phyloP scores from a whole-genome alignment of 2,888 invertebrate genomes.

The Coelogynopora nodosa region DNA sequence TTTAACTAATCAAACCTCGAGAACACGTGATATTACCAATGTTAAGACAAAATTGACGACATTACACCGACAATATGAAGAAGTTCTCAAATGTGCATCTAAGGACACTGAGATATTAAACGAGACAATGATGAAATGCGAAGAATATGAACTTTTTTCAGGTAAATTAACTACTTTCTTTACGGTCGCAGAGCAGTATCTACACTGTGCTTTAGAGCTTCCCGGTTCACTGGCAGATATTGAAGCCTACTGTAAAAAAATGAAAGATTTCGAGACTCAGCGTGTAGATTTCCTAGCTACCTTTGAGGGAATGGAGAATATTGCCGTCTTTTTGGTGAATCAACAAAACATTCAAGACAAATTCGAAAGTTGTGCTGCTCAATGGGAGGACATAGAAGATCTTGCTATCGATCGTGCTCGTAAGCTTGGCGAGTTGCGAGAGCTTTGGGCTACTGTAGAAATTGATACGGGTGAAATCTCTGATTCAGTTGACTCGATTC shows the following conservation, averaged over 20 bases:
- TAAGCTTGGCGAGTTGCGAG: not conserved
- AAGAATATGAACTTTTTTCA: not conserved
- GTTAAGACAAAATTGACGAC: not conserved
- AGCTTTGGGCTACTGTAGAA: not conserved
- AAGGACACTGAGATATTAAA: not conserved
- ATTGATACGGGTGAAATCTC: not conserved
- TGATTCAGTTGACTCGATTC: not conserved
- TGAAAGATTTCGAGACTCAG: not conserved
- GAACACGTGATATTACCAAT: not conserved
- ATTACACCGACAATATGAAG: not conserved
- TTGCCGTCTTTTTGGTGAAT: not conserved
- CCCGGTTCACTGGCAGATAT: not conserved
- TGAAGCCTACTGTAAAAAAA: not conserved
- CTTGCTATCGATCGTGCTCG: not conserved
- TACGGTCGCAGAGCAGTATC: not conserved
- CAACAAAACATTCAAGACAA: not conserved
- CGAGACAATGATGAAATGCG: not conserved
- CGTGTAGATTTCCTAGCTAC: not conserved
- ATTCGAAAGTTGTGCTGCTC: not conserved
- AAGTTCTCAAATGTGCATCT: not conserved
- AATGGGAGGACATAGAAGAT: not conserved
- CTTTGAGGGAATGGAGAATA: not conserved
- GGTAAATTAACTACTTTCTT: not conserved
- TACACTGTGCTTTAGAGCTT: not conserved
- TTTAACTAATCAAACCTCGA: not conserved